These are phyloP conservation scores for Halocynthia aurantium DNA, from an alignment of 23 tunicate species.

Conservation along the genomic window DNA sequence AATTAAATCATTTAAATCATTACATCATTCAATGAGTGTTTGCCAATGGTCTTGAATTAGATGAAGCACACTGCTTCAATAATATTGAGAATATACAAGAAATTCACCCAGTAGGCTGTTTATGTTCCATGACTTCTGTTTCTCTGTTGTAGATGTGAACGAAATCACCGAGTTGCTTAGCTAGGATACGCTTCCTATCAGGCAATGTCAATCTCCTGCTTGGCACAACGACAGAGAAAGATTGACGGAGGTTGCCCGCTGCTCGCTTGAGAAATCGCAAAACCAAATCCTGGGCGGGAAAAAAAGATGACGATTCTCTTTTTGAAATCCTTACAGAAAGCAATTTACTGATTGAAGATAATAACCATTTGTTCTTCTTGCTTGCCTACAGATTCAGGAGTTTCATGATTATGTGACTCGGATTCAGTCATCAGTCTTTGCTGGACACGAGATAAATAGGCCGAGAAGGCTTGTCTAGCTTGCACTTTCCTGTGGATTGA, in stretches of 20 bases:
- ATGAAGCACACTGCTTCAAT: not conserved
- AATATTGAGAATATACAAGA: not conserved
- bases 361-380: constrained; percentile 93
- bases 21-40: no score
- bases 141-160: constrained; percentile 91
- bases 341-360: not conserved
- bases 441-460: constrained; percentile 82
- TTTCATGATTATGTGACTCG: constrained; percentile 37
- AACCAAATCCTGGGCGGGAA: constrained; percentile 62
- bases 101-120: constrained; percentile 45
- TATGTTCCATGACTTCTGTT: constrained; percentile 77
- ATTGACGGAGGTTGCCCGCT: constrained; percentile 79
- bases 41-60: not conserved
- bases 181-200: constrained; percentile 81
- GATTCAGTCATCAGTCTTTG: constrained; percentile 82
- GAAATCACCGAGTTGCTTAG: constrained; percentile 93
- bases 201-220: constrained; percentile 48
- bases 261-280: constrained; percentile 86
- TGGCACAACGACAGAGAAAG: constrained; percentile 79
- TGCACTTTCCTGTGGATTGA: constrained; percentile 55
- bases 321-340: not conserved
- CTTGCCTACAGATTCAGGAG: constrained; percentile 51
- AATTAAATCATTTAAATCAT: no score
- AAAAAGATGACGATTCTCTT: not conserved
- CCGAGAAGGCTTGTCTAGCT: constrained; percentile 93